phyloP scores from a whole-genome alignment of 1,140 invertebrate genomes.

The Drosophila erecta region DNA sequence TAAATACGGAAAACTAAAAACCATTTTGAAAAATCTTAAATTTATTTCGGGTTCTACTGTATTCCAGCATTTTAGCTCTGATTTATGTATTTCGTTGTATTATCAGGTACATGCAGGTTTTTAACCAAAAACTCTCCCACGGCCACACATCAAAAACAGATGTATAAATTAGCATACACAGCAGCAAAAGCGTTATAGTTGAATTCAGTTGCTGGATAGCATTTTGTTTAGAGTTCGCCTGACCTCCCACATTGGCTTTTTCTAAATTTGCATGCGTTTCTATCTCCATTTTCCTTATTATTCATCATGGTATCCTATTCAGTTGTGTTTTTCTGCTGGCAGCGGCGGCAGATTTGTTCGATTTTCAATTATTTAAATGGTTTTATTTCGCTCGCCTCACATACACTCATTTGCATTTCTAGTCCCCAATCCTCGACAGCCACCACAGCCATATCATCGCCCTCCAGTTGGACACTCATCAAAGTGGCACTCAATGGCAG shows the following conservation, averaged over 20 bases:
- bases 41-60: background rate
- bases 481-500: slow-evolving; percentile 73
- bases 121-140: slow-evolving; percentile 15
- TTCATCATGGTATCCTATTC: slow-evolving; percentile 22
- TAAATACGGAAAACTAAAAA: too few species aligned
- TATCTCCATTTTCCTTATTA: slow-evolving; percentile 44
- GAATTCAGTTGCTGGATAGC: slow-evolving; percentile 45
- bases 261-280: slow-evolving; percentile 48
- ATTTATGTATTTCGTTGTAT: slow-evolving; percentile 5
- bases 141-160: slow-evolving; percentile 34
- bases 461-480: slow-evolving; percentile 50
- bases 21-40: background rate
- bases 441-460: background rate
- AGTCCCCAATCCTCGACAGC: slow-evolving; percentile 1
- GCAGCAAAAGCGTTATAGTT: slow-evolving; percentile 36
- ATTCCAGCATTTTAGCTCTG: background rate
- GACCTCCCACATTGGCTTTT: background rate
- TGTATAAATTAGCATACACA: slow-evolving; percentile 36
- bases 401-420: slow-evolving; percentile 75
- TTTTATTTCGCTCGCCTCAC: slow-evolving; percentile 61
- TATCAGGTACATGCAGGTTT: background rate
- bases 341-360: slow-evolving; percentile 63
- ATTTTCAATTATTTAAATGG: slow-evolving; percentile 83
- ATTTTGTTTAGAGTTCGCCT: slow-evolving; percentile 43
- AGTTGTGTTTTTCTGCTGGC: slow-evolving; percentile 42